Evolutionary conservation across 2,888 invertebrate species (phyloP).

Genomic region (Amiota minor): DNA sequence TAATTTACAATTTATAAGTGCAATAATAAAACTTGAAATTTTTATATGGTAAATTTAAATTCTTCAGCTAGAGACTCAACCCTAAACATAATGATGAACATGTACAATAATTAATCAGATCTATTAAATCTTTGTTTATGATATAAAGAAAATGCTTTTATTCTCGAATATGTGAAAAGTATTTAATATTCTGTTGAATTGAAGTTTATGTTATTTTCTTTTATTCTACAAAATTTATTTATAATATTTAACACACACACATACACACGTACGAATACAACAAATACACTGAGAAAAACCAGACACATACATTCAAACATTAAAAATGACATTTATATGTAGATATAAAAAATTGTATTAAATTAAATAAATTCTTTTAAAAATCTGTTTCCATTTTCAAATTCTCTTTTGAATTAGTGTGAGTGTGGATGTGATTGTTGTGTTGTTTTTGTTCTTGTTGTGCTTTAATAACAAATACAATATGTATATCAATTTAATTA

Average conservation of each 20-base stretch:
- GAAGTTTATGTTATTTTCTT: neutral
- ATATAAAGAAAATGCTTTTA: no score
- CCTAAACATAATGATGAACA: no score
- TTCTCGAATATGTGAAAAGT: no score
- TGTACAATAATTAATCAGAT: no score
- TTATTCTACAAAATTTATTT: neutral
- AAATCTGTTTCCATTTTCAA: slow-evolving; percentile 12
- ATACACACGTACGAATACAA: neutral
- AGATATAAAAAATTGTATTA: neutral
- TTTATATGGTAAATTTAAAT: no score
- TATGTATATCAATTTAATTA: no score
- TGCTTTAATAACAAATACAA: neutral
- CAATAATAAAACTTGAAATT: neutral
- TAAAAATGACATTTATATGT: slow-evolving; percentile 11
- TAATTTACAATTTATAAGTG: neutral
- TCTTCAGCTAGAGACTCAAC: no score
- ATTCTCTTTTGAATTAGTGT: neutral
- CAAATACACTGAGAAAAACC: slow-evolving; percentile 17
- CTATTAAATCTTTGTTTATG: no score
- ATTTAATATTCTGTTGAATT: neutral
- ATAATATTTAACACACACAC: neutral
- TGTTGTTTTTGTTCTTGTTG: neutral
- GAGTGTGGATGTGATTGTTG: neutral
- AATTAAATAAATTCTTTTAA: slow-evolving; percentile 1
- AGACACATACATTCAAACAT: slow-evolving; percentile 23